Base-by-base conservation (phyloP, 2,888 invertebrate species). In the Lasioglossum calceatum region DNA sequence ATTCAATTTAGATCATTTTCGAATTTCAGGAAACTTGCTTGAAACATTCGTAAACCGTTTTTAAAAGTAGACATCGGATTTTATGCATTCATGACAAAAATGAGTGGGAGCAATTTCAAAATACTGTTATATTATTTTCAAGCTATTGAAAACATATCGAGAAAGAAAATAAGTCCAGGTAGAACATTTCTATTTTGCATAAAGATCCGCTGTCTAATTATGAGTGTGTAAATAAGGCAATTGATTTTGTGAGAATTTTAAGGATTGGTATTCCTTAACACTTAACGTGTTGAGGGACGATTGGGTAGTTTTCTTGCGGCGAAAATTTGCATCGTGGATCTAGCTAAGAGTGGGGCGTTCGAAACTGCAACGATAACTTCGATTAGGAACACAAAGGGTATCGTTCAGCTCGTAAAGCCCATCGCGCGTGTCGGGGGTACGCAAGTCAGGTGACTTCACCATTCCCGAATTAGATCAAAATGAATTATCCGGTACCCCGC, bases 391-490 rank as follows among this genome's bases (percentile, higher is more conserved):
- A 50, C 71, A 79, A 82, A 82, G 39, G 74, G 61, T 72, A 67
- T 10, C 54, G 19, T 71, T 75, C 32, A 23, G 70, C 19, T 32
- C 67, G 27, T 27, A n/a, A 61, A 50, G 27, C n/a, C 67, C 39
- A 64, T 76, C 27, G 71, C 81, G 78, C 70, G 50, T 44, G 54
- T 54, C 61, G 74, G 64, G 58, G 67, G 72, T 72, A 50, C n/a
- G 76, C 77, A 19, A 77, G 77, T 87, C 87, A 84, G 84, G 70
- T 80, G 84, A 83, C 82, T 86, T 85, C 82, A 77, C 81, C 84
- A 79, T 47, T 82, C 78, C 76, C 73, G 80, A 90, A 90, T 87
- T 87, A 90, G 87, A 80, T 73, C 58, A 39, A 86, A 84, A 85
- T 87, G 75, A 87, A 91, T 91, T 86, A 88, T 87, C 72, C 76